Evolutionary conservation across 2,113 vertebrate genomes (phyloP).

Genomic region (Tauraco erythrolophus): DNA sequence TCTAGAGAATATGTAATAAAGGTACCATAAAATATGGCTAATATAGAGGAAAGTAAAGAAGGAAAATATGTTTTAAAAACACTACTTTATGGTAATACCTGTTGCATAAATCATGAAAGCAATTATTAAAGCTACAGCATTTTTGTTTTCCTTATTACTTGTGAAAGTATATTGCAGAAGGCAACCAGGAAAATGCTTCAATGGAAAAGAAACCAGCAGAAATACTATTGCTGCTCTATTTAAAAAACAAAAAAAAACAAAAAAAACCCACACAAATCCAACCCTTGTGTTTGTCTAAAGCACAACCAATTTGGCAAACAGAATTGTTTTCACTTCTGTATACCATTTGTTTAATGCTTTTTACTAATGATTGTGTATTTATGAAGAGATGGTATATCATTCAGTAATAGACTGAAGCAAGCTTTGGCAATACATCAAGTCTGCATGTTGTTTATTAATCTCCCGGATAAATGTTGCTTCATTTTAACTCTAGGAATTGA

Average conservation of each 20-base stretch:
- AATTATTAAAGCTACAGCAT: not conserved
- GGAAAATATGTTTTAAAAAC: not conserved
- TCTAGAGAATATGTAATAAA: not conserved
- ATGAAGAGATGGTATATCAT: conserved; percentile 36
- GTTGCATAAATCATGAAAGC: not conserved
- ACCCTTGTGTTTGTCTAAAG: conserved; percentile 1
- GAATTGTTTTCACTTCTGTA: conserved; percentile 51
- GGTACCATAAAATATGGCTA: not conserved
- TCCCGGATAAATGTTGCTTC: conserved; percentile 30
- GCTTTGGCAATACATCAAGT: not conserved
- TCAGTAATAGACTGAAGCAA: conserved; percentile 29
- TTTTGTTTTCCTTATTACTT: not conserved
- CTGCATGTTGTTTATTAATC: conserved; percentile 40
- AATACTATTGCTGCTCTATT: not conserved
- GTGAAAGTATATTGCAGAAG: not conserved
- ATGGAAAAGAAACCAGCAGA: conserved; percentile 16
- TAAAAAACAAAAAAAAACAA: not conserved
- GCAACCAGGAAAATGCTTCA: conserved; percentile 20
- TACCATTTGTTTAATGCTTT: conserved; percentile 48
- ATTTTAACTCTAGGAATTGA: conserved; percentile 58
- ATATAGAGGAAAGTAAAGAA: not conserved
- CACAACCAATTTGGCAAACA: conserved; percentile 41
- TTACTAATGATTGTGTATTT: conserved; percentile 53
- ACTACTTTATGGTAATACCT: not conserved
- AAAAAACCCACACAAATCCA: not conserved